Evolutionary conservation across 1,140 invertebrate genomes (phyloP), one percentile per base, ranked within the genome.

Genomic region (Littorina saxatilis): DNA sequence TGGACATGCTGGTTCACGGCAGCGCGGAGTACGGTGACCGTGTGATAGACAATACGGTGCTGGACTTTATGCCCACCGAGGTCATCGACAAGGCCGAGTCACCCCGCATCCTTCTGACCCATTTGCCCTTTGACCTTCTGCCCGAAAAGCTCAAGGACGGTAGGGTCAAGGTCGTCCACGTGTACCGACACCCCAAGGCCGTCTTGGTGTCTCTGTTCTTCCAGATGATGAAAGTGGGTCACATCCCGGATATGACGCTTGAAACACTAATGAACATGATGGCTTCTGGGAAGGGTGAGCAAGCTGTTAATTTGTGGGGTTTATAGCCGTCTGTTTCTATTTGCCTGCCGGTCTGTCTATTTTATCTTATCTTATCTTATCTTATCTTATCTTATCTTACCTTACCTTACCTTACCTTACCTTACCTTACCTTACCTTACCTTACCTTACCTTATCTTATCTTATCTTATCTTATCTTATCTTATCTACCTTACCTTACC

Each of bases 151-250:
- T 83, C 3, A 70, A 76, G 32, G 75, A 84, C 32, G 75, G 70
- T 32, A 61, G 68, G 20, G 61, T 72, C 15, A 88, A 86, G 76
- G 84, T 86, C 32, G 77, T 87, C 5, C 78, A 85, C 52, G 77
- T 86, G 1, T 50, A 80, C 23, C 40, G 86, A 61, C 84, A 87
- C 74, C 84, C 83, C 9, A 84, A 84, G 43, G 83, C 83, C 39
- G 82, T 86, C 11, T 40, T 58, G 40, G 84, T 86, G 5, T 87
- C 86, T 0, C 32, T 80, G 17, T 82, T 4, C 23, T 58, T 39
- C 7, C 74, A 77, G 74, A 40, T 77, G 32, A 13, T 1, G 29
- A 40, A 52, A 11, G 50, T 23, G 23, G 50, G 50, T 11, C 11
- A 13, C 11, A 23, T 52, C 23, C 50, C 50, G 9, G 50, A 52